These are phyloP conservation scores for Rotaria socialis DNA, from an alignment of 2,888 invertebrate species.

Conservation along the genomic window DNA sequence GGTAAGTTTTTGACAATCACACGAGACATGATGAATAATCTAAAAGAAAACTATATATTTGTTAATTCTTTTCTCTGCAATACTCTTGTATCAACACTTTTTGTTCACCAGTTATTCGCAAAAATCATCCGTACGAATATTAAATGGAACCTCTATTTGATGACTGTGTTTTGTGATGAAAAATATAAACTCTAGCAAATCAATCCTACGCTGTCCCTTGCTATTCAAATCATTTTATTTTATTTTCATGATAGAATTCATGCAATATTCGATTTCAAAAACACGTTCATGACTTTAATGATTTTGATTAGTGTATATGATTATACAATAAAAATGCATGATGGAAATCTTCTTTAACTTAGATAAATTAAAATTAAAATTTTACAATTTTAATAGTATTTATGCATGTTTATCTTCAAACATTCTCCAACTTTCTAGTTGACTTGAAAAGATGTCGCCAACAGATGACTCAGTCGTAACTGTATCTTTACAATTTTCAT, in stretches of 20 bases:
- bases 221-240: too few relatives aligned
- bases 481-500: neutral
- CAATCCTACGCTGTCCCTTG: too few relatives aligned
- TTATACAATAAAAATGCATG: neutral
- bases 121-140: too few relatives aligned
- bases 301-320: neutral
- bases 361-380: too few relatives aligned
- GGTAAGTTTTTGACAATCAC: constrained; percentile 85
- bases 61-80: too few relatives aligned
- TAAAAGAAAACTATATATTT: neutral
- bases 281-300: neutral
- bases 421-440: neutral
- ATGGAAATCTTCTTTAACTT: neutral
- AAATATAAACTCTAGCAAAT: too few relatives aligned
- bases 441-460: neutral
- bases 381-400: neutral
- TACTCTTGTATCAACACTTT: too few relatives aligned
- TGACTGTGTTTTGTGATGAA: too few relatives aligned
- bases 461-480: neutral
- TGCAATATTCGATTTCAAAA: neutral
- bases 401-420: neutral
- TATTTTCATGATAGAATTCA: neutral
- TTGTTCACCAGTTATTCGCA: too few relatives aligned
- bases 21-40: constrained; percentile 64
- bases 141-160: too few relatives aligned